phyloP scores from a whole-genome alignment of 1,140 invertebrate genomes.

The Nixonia krombeini region DNA sequence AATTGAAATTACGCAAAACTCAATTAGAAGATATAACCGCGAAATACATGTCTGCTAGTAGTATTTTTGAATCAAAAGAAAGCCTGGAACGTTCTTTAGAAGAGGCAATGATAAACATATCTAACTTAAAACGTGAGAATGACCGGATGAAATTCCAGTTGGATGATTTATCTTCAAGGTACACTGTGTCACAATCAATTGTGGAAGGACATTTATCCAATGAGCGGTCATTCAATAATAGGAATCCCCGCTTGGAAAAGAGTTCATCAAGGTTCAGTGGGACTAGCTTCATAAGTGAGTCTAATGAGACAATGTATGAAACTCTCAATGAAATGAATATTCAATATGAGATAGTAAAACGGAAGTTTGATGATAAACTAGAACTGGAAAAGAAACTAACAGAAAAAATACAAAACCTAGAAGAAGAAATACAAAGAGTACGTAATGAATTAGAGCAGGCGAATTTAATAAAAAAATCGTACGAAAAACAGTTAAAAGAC shows the following conservation, averaged over 20 bases:
- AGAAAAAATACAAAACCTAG: slow-evolving; percentile 52
- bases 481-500: slow-evolving; percentile 67
- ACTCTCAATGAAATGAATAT: slow-evolving; percentile 59
- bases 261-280: slow-evolving; percentile 55
- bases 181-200: slow-evolving; percentile 52
- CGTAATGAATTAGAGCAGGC: slow-evolving; percentile 55
- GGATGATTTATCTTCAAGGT: slow-evolving; percentile 56
- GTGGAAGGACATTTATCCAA: slow-evolving; percentile 53
- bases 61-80: slow-evolving; percentile 64
- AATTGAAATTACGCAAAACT: slow-evolving; percentile 59
- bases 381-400: slow-evolving; percentile 55
- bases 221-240: slow-evolving; percentile 51
- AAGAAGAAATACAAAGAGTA: slow-evolving; percentile 50
- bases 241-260: slow-evolving; percentile 51
- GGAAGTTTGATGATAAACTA: slow-evolving; percentile 60
- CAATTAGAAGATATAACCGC: slow-evolving; percentile 64
- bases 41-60: slow-evolving; percentile 59
- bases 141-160: slow-evolving; percentile 56
- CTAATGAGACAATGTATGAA: slow-evolving; percentile 64
- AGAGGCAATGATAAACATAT: slow-evolving; percentile 55
- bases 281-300: slow-evolving; percentile 53
- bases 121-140: slow-evolving; percentile 56
- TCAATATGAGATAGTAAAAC: slow-evolving; percentile 56
- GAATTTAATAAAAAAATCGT: slow-evolving; percentile 55
- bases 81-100: slow-evolving; percentile 59